Conservation (phyloP, 2,888 invertebrate genomes). For the Pammene aurita region DNA sequence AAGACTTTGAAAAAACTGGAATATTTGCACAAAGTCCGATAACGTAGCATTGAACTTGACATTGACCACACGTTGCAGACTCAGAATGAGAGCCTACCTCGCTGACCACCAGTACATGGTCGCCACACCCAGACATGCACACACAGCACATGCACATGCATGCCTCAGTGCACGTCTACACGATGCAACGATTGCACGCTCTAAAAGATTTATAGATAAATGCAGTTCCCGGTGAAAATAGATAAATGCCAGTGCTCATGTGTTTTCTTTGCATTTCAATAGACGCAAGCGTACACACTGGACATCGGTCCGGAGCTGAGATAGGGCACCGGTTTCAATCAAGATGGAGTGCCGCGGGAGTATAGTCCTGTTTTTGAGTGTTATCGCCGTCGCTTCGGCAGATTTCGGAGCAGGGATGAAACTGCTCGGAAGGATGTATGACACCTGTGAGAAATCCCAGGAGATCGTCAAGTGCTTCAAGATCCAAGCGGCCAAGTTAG, state of each 20-base stretch:
- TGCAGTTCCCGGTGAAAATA: conserved; percentile 84
- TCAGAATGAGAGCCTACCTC: conserved; percentile 54
- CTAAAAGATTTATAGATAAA: conserved; percentile 84
- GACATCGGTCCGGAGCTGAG: conserved; percentile 64
- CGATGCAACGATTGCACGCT: conserved; percentile 84
- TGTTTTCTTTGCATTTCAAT: conserved; percentile 80
- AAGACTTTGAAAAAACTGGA: conserved; percentile 37
- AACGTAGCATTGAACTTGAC: conserved; percentile 59
- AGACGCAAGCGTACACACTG: conserved; percentile 73
- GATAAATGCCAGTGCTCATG: conserved; percentile 81
- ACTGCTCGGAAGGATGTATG: conserved; percentile 81
- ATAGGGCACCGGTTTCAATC: conserved; percentile 60
- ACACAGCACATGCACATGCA: conserved; percentile 57
- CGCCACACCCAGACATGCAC: conserved; percentile 54
- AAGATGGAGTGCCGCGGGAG: conserved; percentile 76
- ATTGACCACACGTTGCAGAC: conserved; percentile 58
- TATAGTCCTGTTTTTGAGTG: conserved; percentile 70
- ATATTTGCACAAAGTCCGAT: conserved; percentile 48
- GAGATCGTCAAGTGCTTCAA: conserved; percentile 88
- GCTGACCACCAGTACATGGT: conserved; percentile 56
- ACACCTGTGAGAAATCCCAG: conserved; percentile 85
- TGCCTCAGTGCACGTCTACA: conserved; percentile 78
- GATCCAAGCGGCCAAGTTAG: conserved; percentile 86
- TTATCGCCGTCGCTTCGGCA: conserved; percentile 61
- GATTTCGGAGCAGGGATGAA: conserved; percentile 75